Conservation (phyloP, 2,113 vertebrate genomes). For the Stegostoma tigrinum region DNA sequence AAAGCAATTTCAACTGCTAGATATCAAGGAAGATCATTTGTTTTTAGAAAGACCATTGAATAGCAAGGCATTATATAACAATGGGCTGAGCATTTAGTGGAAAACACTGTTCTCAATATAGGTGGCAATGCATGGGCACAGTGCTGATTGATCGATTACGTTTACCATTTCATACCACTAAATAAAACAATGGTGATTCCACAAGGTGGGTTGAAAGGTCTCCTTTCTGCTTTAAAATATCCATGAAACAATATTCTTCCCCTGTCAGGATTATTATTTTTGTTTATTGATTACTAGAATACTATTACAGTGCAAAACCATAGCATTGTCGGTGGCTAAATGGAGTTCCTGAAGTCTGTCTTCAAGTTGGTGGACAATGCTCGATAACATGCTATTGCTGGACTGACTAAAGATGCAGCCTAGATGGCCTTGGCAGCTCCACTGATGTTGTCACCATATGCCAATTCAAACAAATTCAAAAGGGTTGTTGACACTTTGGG, state of each 20-base stretch:
- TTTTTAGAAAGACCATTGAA: background rate
- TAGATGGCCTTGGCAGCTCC: too few species aligned
- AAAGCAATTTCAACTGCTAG: background rate
- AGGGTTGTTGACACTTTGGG: too few species aligned
- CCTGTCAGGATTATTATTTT: background rate
- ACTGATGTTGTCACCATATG: too few species aligned
- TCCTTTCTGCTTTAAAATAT: background rate
- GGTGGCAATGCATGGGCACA: background rate
- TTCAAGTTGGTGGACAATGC: too few species aligned
- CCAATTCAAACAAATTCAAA: too few species aligned
- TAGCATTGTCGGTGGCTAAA: too few species aligned
- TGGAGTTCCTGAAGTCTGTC: too few species aligned
- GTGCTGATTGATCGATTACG: background rate
- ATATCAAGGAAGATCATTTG: background rate
- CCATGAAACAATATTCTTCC: background rate
- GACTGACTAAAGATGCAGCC: too few species aligned
- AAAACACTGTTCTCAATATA: background rate
- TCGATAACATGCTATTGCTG: too few species aligned
- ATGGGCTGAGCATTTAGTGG: background rate
- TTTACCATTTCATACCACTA: background rate
- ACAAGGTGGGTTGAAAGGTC: background rate
- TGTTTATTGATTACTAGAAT: too few species aligned
- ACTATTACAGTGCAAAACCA: too few species aligned
- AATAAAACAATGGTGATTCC: background rate
- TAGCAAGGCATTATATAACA: background rate